phyloP scores from a whole-genome alignment of 2,113 vertebrate genomes.

The Hydrolagus affinis region DNA sequence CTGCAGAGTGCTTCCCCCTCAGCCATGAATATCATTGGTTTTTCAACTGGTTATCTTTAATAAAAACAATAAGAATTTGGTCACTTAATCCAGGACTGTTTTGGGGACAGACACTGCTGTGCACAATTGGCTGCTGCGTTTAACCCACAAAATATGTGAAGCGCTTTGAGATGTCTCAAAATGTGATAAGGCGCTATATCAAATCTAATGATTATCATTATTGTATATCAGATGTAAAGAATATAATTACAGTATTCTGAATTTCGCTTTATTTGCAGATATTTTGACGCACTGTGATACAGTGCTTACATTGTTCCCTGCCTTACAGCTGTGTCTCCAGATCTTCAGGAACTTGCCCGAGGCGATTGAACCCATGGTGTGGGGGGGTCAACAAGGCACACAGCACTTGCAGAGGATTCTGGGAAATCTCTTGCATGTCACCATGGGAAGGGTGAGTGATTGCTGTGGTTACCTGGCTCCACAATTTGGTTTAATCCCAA shows the following conservation, averaged over 20 bases:
- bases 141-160: no score
- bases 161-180: no score
- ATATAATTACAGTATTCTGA: background rate
- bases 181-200: no score
- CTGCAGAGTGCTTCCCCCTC: no score
- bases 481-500: background rate
- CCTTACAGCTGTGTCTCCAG: slow-evolving; percentile 69
- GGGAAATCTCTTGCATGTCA: slow-evolving; percentile 58
- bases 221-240: no score
- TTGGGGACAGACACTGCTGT: no score
- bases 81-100: no score
- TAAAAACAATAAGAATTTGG: no score
- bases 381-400: slow-evolving; percentile 37
- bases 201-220: no score
- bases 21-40: background rate
- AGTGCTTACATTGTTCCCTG: background rate
- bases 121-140: no score
- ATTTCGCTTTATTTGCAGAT: background rate
- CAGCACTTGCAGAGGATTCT: slow-evolving; percentile 54
- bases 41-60: slow-evolving; percentile 3
- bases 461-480: background rate
- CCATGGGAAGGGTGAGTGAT: slow-evolving; percentile 57
- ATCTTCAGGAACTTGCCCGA: slow-evolving; percentile 63
- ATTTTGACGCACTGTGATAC: background rate
- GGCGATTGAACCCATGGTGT: slow-evolving; percentile 55